Percentiles rank a stretch among this genome's conserved stretches.
Evolutionary conservation across 2,888 invertebrate species (phyloP).

Genomic region (Altica lythri): DNA sequence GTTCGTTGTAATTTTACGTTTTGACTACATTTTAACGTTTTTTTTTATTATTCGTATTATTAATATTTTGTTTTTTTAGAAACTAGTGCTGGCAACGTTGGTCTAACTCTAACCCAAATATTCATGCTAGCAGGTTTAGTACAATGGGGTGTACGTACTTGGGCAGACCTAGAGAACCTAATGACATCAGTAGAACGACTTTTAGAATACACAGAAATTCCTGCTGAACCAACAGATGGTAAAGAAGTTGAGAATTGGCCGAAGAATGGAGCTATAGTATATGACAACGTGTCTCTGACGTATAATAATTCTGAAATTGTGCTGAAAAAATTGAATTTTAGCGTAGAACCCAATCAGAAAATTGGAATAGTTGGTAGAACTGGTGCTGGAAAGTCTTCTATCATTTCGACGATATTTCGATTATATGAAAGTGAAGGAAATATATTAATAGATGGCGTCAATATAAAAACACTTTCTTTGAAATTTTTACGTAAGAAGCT

Average conservation of each 20-base stretch:
- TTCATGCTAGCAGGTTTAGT: conserved; percentile 73
- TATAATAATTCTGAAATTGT: conserved; percentile 76
- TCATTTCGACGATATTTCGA: conserved; percentile 78
- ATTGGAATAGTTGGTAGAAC: conserved; percentile 83
- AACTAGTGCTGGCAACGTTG: conserved; percentile 44
- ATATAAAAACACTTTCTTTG: conserved; percentile 71
- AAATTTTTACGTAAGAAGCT: conserved; percentile 74
- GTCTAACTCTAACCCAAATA: conserved; percentile 77
- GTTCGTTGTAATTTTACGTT: too few relatives aligned
- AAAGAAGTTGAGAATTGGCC: conserved; percentile 69
- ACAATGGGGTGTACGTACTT: conserved; percentile 74
- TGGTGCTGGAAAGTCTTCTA: conserved; percentile 80
- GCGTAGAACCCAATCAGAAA: conserved; percentile 69
- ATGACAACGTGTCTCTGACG: conserved; percentile 69
- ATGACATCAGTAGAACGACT: conserved; percentile 91
- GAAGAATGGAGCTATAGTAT: conserved; percentile 67
- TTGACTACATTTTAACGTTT: too few relatives aligned
- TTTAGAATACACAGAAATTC: conserved; percentile 57
- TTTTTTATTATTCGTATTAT: too few relatives aligned
- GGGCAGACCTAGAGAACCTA: conserved; percentile 78
- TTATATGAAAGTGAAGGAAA: conserved; percentile 76
- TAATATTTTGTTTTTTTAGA: conserved; percentile 36
- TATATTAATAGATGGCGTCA: conserved; percentile 78
- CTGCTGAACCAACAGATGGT: conserved; percentile 50
- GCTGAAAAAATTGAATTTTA: conserved; percentile 70